Conservation (phyloP, 1,140 invertebrate species). For the Apis cerana region DNA sequence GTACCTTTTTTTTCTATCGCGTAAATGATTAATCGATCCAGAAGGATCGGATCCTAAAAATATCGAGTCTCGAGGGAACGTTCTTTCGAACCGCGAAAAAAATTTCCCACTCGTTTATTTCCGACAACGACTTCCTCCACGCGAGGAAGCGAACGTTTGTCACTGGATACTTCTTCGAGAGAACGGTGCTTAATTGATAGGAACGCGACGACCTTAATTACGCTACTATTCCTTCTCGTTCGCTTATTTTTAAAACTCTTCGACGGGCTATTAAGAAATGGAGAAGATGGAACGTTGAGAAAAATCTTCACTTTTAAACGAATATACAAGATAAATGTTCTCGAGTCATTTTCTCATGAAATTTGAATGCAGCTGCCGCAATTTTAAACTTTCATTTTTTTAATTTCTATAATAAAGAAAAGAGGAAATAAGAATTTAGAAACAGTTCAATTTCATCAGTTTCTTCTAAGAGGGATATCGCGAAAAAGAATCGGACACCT, state of each 20-base stretch:
- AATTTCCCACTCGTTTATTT: conserved; percentile 16
- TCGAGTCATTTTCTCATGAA: background rate
- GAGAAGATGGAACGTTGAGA: background rate
- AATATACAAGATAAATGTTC: background rate
- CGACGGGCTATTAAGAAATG: too few species aligned
- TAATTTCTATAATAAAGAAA: too few species aligned
- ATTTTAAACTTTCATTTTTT: background rate
- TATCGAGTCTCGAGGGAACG: conserved; percentile 6
- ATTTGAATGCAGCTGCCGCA: background rate
- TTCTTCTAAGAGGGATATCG: too few species aligned
- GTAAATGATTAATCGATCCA: conserved; percentile 69
- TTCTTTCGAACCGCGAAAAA: background rate
- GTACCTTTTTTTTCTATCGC: conserved; percentile 33
- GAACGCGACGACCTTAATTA: background rate
- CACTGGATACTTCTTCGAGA: background rate
- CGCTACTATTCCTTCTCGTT: background rate
- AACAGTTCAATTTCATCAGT: too few species aligned
- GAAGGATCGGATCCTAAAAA: conserved; percentile 59
- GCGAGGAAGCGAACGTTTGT: background rate
- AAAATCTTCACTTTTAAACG: background rate
- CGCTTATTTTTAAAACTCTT: background rate
- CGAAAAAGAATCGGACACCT: too few species aligned
- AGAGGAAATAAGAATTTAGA: too few species aligned
- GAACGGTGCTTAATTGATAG: conserved; percentile 17
- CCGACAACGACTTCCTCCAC: conserved; percentile 1